phyloP scores from a whole-genome alignment of 1,140 invertebrate genomes.

The Tetragonula clypearis region DNA sequence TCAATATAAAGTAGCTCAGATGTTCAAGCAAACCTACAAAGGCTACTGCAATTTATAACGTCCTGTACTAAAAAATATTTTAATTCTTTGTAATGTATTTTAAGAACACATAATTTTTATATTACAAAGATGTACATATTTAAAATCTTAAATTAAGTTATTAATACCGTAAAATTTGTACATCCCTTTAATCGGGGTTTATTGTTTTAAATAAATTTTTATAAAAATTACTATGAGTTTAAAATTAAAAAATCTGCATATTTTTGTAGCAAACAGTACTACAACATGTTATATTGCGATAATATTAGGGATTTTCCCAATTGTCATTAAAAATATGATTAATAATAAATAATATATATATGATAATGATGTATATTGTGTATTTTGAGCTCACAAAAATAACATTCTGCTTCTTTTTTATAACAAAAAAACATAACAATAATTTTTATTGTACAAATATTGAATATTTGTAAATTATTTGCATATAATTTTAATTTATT shows the following conservation, averaged over 20 bases:
- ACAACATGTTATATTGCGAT: not conserved
- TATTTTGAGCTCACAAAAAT: not conserved
- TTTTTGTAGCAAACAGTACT: constrained; percentile 7
- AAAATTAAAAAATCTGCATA: constrained; percentile 6
- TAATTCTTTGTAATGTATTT: constrained; percentile 33
- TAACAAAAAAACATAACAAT: not conserved
- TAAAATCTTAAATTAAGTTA: constrained; percentile 31
- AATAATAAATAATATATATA: not conserved
- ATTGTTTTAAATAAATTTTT: constrained; percentile 28
- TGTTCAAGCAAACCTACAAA: not conserved
- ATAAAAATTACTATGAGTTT: not conserved
- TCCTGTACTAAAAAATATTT: constrained; percentile 10
- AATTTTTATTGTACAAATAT: not conserved
- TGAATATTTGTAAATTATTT: not conserved
- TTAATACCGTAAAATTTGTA: constrained; percentile 13
- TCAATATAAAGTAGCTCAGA: not conserved
- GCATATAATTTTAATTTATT: not conserved
- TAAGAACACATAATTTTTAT: constrained; percentile 16
- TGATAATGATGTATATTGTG: not conserved
- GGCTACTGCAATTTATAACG: constrained; percentile 4
- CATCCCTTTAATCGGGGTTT: not conserved
- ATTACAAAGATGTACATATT: constrained; percentile 33
- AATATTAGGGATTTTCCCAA: not conserved
- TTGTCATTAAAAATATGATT: not conserved
- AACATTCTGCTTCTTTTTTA: not conserved